Base-by-base conservation (phyloP, 2,797 vertebrate species). In the Lindbergichthys nudifrons region DNA sequence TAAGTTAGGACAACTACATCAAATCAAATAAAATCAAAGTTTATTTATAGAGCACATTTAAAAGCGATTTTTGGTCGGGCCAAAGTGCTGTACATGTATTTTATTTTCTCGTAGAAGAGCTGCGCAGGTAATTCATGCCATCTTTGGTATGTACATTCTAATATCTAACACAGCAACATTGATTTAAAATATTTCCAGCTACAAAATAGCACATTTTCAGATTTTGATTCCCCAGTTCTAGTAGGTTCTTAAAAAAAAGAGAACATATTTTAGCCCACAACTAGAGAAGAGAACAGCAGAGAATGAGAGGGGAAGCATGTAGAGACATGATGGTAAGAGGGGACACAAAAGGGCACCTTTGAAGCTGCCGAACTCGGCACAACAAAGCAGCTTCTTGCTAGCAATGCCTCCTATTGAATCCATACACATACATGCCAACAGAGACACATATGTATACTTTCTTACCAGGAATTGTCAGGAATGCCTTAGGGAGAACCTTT, bases 271-370 rank as follows among this genome's bases (percentile, higher is more conserved):
- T 66, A 63, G 58, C 43, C 53, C 12, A 5, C 57, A 74, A 76
- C 70, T 26, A 30, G 69, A 53, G 42, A 19, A 48, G 32, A 71
- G 53, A 54, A 73, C 36, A 77, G 62, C 19, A 53, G 42, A 75
- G 57, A 53, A 70, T 30, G 43, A 81, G 52, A 56, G 41, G 14
- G 47, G 26, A 32, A 21, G 57, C 60, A 73, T 46, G 59, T 45
- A 66, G 53, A 69, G 39, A 65, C 39, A 32, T 32, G n/a, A n/a
- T 10, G 43, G 63, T 62, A 57, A 68, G 52, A 65, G 63, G 52
- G 77, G 65, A 73, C 74, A 77, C 73, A 75, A 82, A 42, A 41
- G 75, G 78, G 61, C 57, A 62, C 15, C 69, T 85, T 82, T 85
- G 78, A 87, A 82, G 61, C 73, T 16, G 47, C 53, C 4, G 11